Base-by-base conservation (phyloP, 2,888 invertebrate genomes). In the Chirona hameri region DNA sequence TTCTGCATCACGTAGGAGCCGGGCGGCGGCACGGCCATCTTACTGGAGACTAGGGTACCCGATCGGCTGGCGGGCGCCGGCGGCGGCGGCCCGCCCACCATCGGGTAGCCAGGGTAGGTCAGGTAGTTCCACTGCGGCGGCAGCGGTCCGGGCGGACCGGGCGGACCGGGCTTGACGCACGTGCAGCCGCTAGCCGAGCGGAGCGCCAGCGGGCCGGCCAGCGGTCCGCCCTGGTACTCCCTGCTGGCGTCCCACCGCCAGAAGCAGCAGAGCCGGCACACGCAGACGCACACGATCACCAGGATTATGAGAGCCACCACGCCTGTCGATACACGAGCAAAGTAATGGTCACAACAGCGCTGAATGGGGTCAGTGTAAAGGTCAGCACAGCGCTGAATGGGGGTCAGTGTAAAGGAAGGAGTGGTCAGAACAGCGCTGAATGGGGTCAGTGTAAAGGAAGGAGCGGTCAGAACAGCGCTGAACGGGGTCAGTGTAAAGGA, bases 241-340 rank as follows among this genome's bases (percentile, higher is more conserved):
- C 76, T 31, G 79, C 93, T 93, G 31, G 86, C 86, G 65, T 87
- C 91, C 76, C 76, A 76, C 21, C 76, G 76, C 76, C 76, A 76
- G 76, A 76, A 76, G 69, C 92, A 91, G 84, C 93, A 90, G 86
- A 94, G 88, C 27, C 96, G 91, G 57, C 96, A 93, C 72, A 96
- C 94, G 87, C 96, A 97, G 81, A 88, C 95, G n/a, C 93, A 92
- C 52, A 96, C 93, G 60, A 96, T 94, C 82, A 96, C 90, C 84
- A 96, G 93, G 21, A 94, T 94, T 85, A 97, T 95, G 87, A 97
- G 95, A 1, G 94, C 95, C 0, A 97, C 95, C 0, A 96, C 96
- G 1, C 96, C 76, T 76, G 76, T 12, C 21, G 39, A 14, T n/a
- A n/a, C n/a, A n/a, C n/a, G 57, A 3, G 15, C 3, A 7, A 21